Evolutionary conservation across 1,140 invertebrate species (phyloP).

Genomic region (Trichoplusia ni): DNA sequence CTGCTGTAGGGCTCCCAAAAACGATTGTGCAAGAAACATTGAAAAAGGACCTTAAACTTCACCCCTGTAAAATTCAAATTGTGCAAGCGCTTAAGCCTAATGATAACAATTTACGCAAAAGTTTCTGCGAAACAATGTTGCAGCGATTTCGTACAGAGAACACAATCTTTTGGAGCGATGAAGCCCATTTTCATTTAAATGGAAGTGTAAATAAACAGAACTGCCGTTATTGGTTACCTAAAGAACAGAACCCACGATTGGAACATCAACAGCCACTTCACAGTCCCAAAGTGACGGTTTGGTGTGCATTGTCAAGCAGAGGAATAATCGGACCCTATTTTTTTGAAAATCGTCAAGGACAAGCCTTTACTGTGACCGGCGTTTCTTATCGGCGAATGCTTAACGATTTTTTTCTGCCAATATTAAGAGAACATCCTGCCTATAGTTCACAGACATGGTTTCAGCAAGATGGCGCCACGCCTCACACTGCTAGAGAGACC

Average conservation of each 20-base stretch:
- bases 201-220: conserved; percentile 55
- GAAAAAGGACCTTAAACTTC: conserved; percentile 18
- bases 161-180: conserved; percentile 16
- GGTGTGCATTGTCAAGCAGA: conserved; percentile 43
- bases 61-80: conserved; percentile 19
- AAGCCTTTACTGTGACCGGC: conserved; percentile 28
- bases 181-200: conserved; percentile 27
- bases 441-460: conserved; percentile 47
- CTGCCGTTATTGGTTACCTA: conserved; percentile 46
- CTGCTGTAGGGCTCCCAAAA: conserved; percentile 18
- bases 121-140: conserved; percentile 7
- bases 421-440: conserved; percentile 24
- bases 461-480: conserved; percentile 70
- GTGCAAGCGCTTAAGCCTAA: background rate
- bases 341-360: conserved; percentile 37
- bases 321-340: conserved; percentile 47
- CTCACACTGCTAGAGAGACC: conserved; percentile 52
- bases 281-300: conserved; percentile 55
- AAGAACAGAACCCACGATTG: conserved; percentile 46
- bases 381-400: conserved; percentile 34
- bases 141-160: conserved; percentile 6
- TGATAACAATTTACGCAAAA: conserved; percentile 11
- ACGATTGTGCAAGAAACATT: conserved; percentile 25
- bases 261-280: conserved; percentile 55
- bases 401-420: conserved; percentile 33